Evolutionary conservation across 2,797 vertebrate genomes (phyloP).

Genomic region (Tamandua tetradactyla): DNA sequence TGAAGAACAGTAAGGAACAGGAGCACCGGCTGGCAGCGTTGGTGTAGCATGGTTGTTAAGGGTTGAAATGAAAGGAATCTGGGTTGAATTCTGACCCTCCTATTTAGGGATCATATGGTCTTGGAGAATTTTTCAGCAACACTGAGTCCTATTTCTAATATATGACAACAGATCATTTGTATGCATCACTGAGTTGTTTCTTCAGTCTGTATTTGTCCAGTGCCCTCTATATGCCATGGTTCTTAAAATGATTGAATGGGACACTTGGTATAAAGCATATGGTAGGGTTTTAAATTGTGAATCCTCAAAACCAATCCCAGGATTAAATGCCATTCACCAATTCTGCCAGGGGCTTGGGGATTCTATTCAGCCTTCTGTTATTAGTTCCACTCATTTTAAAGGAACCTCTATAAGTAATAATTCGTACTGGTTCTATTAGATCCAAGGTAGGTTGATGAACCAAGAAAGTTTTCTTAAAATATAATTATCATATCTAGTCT

Average conservation of each 20-base stretch:
- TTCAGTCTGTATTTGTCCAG: background rate
- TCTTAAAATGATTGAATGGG: background rate
- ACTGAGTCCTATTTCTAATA: background rate
- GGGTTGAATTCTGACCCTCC: background rate
- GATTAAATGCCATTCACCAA: background rate
- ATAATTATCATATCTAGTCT: background rate
- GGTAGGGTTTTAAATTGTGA: background rate
- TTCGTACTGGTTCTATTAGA: background rate
- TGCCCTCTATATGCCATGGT: background rate
- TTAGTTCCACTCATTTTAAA: background rate
- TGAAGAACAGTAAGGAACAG: background rate
- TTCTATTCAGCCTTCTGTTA: background rate
- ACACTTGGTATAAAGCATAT: background rate
- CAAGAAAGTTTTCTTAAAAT: background rate
- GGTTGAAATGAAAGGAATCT: background rate
- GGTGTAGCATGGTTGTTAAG: background rate
- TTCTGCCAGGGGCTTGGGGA: fast-evolving
- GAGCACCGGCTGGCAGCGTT: background rate
- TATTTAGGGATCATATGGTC: background rate
- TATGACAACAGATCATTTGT: background rate
- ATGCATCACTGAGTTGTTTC: background rate
- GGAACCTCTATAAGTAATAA: background rate
- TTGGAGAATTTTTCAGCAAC: background rate
- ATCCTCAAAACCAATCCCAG: background rate
- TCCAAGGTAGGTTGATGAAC: background rate